Evolutionary conservation across 2,888 invertebrate species (phyloP).

Genomic region (Dasysyrphus albostriatus): DNA sequence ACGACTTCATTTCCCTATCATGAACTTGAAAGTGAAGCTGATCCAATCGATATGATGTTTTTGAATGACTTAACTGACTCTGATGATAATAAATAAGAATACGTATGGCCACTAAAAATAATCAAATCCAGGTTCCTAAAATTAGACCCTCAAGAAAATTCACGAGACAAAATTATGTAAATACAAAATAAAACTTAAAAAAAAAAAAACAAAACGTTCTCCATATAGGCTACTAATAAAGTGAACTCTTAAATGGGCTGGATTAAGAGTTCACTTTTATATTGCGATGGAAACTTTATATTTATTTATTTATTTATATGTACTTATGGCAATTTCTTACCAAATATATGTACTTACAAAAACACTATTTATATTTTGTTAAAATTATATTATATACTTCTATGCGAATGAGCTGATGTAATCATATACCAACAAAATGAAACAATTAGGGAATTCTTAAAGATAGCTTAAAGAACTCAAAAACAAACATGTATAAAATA

Average conservation of each 20-base stretch:
- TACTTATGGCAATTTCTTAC: slow-evolving; percentile 30
- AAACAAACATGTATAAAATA: slow-evolving; percentile 37
- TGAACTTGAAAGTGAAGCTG: slow-evolving; percentile 56
- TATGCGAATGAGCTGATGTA: slow-evolving; percentile 61
- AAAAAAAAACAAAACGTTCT: not conserved
- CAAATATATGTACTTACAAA: slow-evolving; percentile 4
- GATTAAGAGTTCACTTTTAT: slow-evolving; percentile 82
- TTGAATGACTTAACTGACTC: slow-evolving; percentile 52
- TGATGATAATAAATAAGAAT: slow-evolving; percentile 48
- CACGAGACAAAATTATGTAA: slow-evolving; percentile 16
- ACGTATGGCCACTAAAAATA: slow-evolving; percentile 6
- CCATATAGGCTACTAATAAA: slow-evolving; percentile 56
- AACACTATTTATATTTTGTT: slow-evolving; percentile 70
- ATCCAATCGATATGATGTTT: slow-evolving; percentile 56
- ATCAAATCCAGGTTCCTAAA: slow-evolving; percentile 60
- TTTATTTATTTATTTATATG: slow-evolving; percentile 13
- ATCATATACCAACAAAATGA: slow-evolving; percentile 35
- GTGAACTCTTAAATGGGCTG: slow-evolving; percentile 83
- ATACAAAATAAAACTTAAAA: slow-evolving; percentile 26
- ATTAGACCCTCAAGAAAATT: slow-evolving; percentile 36
- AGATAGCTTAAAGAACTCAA: slow-evolving; percentile 23
- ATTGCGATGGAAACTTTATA: slow-evolving; percentile 33
- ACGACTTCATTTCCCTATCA: slow-evolving; percentile 53
- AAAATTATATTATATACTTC: slow-evolving; percentile 66
- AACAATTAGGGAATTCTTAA: slow-evolving; percentile 42